Conservation (phyloP, 2,888 invertebrate species). For the Lordiphosa fenestrarum region DNA sequence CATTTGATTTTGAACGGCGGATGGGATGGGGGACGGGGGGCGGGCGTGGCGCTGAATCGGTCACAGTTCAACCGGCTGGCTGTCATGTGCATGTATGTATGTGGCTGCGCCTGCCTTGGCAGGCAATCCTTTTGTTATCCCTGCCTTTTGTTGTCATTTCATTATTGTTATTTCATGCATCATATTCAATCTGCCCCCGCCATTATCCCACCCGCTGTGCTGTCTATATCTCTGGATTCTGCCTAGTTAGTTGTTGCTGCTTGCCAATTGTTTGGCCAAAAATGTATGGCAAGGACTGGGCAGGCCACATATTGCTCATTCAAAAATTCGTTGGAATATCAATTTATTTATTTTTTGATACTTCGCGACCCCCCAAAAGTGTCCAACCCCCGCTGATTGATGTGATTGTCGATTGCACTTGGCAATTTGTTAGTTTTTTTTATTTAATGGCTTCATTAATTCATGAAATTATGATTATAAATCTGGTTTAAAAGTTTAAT, state of each 20-base stretch:
- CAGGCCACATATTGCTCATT: slow-evolving; percentile 43
- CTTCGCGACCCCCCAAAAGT: neutral
- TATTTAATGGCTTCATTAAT: slow-evolving; percentile 41
- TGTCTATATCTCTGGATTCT: neutral
- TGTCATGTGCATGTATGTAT: slow-evolving; percentile 16
- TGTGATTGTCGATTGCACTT: slow-evolving; percentile 47
- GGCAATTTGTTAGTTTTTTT: slow-evolving; percentile 37
- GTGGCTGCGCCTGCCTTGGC: slow-evolving; percentile 2
- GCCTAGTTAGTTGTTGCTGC: slow-evolving; percentile 34
- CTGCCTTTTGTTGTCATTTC: slow-evolving; percentile 73
- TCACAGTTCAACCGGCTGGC: slow-evolving; percentile 45
- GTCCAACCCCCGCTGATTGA: slow-evolving; percentile 40
- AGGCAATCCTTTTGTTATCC: slow-evolving; percentile 62
- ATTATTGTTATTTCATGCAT: slow-evolving; percentile 74
- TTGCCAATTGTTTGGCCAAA: slow-evolving; percentile 59
- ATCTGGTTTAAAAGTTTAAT: slow-evolving; percentile 32
- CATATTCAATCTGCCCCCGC: slow-evolving; percentile 53
- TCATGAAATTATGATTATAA: slow-evolving; percentile 44
- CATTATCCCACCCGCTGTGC: neutral
- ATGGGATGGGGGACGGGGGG: too few relatives aligned
- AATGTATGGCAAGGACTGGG: slow-evolving; percentile 36
- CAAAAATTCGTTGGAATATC: slow-evolving; percentile 59
- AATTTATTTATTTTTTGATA: slow-evolving; percentile 61
- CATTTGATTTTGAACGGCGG: slow-evolving; percentile 52
- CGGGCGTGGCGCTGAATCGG: slow-evolving; percentile 4